A percentile compares a stretch with the other conserved stretches of the same genome.
Evolutionary conservation across 2,888 invertebrate species (phyloP).

Genomic region (Schrankia costaestrigalis): DNA sequence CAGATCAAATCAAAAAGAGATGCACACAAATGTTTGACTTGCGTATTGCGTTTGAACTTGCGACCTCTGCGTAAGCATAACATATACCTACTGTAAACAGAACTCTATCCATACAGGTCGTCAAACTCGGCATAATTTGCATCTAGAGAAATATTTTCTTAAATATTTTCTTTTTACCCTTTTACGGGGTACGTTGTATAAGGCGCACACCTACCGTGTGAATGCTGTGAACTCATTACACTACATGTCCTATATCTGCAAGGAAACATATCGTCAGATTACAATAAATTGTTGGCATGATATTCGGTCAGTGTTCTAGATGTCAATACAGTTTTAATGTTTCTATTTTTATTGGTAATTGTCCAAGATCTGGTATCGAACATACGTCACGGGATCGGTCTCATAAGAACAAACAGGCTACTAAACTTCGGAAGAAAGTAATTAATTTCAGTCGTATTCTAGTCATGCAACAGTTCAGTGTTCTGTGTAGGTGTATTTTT

Average conservation of each 20-base stretch:
- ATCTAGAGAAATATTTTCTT: no score
- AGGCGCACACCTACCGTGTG: no score
- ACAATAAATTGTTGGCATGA: slow-evolving; percentile 67
- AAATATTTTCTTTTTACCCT: no score
- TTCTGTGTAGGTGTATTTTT: slow-evolving; percentile 60
- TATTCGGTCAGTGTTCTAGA: slow-evolving; percentile 70
- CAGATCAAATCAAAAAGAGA: no score
- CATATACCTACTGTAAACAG: no score
- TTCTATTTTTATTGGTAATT: slow-evolving; percentile 75
- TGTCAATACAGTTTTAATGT: slow-evolving; percentile 67
- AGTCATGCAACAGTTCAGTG: slow-evolving; percentile 56
- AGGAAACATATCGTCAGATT: slow-evolving; percentile 28
- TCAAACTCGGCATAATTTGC: no score
- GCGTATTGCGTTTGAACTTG: no score
- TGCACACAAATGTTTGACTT: no score
- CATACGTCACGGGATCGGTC: slow-evolving; percentile 57
- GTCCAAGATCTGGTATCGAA: slow-evolving; percentile 74
- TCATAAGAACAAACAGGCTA: slow-evolving; percentile 42
- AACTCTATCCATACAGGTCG: no score
- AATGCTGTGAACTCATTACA: no score
- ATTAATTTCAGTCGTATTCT: slow-evolving; percentile 68
- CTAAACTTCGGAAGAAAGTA: slow-evolving; percentile 59
- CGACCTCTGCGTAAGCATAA: no score
- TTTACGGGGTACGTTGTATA: no score
- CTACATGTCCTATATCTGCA: slow-evolving; percentile 2